Percentiles rank a stretch among this genome's conserved stretches.
phyloP scores from a whole-genome alignment of 2,888 invertebrate species.

The Volucella inanis region DNA sequence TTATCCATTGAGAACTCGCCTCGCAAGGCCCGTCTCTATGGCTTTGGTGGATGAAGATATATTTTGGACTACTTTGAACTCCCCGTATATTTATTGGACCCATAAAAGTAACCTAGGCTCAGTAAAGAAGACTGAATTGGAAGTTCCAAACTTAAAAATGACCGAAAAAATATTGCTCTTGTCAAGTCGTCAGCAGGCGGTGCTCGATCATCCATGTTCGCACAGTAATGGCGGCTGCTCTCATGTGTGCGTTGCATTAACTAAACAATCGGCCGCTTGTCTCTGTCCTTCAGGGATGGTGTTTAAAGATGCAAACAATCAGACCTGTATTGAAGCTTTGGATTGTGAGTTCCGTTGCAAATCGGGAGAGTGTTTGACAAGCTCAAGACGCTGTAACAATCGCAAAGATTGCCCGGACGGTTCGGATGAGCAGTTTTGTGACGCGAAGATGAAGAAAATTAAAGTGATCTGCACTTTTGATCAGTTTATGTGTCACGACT shows the following conservation, averaged over 20 bases:
- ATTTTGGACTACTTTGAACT: constrained; percentile 87
- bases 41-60: constrained; percentile 86
- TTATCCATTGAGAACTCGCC: constrained; percentile 83
- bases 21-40: constrained; percentile 85
- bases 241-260: constrained; percentile 87
- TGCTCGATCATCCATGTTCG: constrained; percentile 85
- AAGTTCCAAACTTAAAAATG: constrained; percentile 75
- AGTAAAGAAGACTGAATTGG: constrained; percentile 80
- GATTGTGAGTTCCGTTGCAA: constrained; percentile 84
- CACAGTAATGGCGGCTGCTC: constrained; percentile 87
- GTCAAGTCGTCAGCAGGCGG: constrained; percentile 70
- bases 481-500: constrained; percentile 85
- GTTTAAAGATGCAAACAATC: constrained; percentile 83
- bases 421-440: constrained; percentile 84
- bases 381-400: constrained; percentile 85
- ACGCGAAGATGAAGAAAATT: constrained; percentile 79
- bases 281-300: constrained; percentile 88
- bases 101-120: constrained; percentile 83
- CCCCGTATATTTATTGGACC: constrained; percentile 86
- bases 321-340: constrained; percentile 85
- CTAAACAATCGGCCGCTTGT: constrained; percentile 82
- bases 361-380: constrained; percentile 85
- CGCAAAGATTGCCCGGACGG: constrained; percentile 85
- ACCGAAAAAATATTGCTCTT: constrained; percentile 78
- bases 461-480: constrained; percentile 81